Base-by-base conservation (phyloP, 2,797 vertebrate species). In the Macrochelys suwanniensis region DNA sequence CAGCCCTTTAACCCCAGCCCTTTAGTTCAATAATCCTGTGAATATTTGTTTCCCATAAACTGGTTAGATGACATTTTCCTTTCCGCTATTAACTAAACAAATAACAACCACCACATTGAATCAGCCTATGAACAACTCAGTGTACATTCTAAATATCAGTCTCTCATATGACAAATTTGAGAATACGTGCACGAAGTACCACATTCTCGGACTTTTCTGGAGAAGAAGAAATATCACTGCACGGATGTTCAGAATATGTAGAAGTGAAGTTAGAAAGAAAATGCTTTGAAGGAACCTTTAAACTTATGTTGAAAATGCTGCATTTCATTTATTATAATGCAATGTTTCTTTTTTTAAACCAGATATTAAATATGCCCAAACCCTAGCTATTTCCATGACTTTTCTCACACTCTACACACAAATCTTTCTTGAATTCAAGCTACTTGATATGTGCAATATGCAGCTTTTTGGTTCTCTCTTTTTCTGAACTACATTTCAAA, bases 391-490 rank as follows among this genome's bases (percentile, higher is more conserved):
- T 92, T 61, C 92, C 82, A 92, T 81, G 88, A 84, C 19, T 51
- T 94, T 91, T 88, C 77, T 77, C 84, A 88, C 80, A 84, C 82
- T 78, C 87, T 81, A 84, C 79, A 95, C 76, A 92, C 33, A 96
- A 94, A 95, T 80, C 82, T 89, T 95, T 96, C 92, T 77, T 77
- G 74, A 77, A 96, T 97, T 96, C 95, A 94, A 93, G 89, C 92
- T 92, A 90, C 84, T 96, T 96, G 89, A 82, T 83, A 94, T 85
- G 92, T 94, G 96, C 93, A 96, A 95, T 95, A 95, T 85, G 92
- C 93, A 94, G 83, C 80, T 95, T 80, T 88, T 85, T 42, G 97
- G 80, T 74, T 93, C 77, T 88, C 42, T 96, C 68, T 94, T 96
- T 85, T 89, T 37, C 42, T 4, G 33, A 1, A 6, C n/a, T 81